Percentiles rank a stretch among this genome's conserved stretches.
phyloP scores from a whole-genome alignment of 2,797 vertebrate species.

The Sciurus carolinensis region DNA sequence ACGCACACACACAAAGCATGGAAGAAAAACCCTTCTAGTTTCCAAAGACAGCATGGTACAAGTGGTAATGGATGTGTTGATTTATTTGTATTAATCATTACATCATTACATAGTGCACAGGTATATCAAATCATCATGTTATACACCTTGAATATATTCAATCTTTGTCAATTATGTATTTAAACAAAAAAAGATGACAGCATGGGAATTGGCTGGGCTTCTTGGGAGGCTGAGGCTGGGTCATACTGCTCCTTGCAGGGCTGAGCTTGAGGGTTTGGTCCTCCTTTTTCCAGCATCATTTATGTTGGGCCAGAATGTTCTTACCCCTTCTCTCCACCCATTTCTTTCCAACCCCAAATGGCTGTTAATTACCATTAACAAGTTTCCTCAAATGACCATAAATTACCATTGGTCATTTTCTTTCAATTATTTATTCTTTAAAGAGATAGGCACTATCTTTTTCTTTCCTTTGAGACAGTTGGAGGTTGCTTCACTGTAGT shows the following conservation, averaged over 20 bases:
- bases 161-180: not conserved
- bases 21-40: not conserved
- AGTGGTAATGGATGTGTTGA: not conserved
- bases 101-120: not conserved
- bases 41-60: not conserved
- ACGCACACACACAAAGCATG: not conserved
- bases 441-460: not conserved
- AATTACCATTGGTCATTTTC: not conserved
- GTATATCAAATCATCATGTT: not conserved
- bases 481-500: not conserved
- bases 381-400: not conserved
- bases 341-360: conserved; percentile 10
- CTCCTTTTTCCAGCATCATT: not conserved
- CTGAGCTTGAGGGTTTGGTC: not conserved
- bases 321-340: not conserved
- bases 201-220: not conserved
- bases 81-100: not conserved
- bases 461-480: not conserved
- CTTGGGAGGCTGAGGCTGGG: not conserved
- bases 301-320: not conserved
- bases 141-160: not conserved
- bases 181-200: not conserved
- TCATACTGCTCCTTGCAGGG: not conserved
- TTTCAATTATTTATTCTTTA: conserved; percentile 21
- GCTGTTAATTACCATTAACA: not conserved